phyloP scores from a whole-genome alignment of 2,888 invertebrate species.

The Ectemnius cavifrons region DNA sequence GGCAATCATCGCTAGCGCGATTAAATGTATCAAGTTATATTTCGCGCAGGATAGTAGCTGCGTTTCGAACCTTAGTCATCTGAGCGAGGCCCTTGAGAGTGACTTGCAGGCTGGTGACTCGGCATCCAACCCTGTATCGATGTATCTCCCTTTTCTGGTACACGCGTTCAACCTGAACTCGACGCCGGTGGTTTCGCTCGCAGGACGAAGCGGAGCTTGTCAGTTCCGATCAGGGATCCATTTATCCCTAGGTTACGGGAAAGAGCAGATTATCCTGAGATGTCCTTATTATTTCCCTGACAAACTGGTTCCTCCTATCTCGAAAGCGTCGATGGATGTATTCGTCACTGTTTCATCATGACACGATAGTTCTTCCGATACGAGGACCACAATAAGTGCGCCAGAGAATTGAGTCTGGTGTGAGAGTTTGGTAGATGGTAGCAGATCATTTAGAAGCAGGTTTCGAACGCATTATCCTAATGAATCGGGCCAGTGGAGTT shows the following conservation, averaged over 20 bases:
- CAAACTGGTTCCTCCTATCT: too few relatives aligned
- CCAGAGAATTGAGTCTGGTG: too few relatives aligned
- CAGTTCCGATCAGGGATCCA: slow-evolving; percentile 48
- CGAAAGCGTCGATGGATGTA: too few relatives aligned
- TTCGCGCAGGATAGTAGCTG: slow-evolving; percentile 49
- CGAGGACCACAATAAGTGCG: too few relatives aligned
- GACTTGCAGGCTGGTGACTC: slow-evolving; percentile 71
- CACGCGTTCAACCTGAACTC: slow-evolving; percentile 19
- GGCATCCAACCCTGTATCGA: slow-evolving; percentile 53
- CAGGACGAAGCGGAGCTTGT: slow-evolving; percentile 30
- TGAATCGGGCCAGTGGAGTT: slow-evolving; percentile 65
- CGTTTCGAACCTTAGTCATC: slow-evolving; percentile 66
- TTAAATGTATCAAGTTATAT: slow-evolving; percentile 70
- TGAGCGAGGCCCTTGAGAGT: slow-evolving; percentile 67
- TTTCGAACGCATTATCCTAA: slow-evolving; percentile 62
- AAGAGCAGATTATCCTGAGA: slow-evolving; percentile 41
- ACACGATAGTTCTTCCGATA: too few relatives aligned
- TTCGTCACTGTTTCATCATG: too few relatives aligned
- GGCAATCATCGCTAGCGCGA: slow-evolving; percentile 59
- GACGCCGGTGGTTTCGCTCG: too few relatives aligned
- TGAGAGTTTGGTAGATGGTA: too few relatives aligned
- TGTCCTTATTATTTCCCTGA: slow-evolving; percentile 17
- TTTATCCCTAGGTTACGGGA: slow-evolving; percentile 48
- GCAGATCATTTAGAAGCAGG: neutral
- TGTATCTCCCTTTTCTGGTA: slow-evolving; percentile 45